Base-by-base conservation (phyloP, 2,888 invertebrate genomes). In the Exocentrus adspersus region DNA sequence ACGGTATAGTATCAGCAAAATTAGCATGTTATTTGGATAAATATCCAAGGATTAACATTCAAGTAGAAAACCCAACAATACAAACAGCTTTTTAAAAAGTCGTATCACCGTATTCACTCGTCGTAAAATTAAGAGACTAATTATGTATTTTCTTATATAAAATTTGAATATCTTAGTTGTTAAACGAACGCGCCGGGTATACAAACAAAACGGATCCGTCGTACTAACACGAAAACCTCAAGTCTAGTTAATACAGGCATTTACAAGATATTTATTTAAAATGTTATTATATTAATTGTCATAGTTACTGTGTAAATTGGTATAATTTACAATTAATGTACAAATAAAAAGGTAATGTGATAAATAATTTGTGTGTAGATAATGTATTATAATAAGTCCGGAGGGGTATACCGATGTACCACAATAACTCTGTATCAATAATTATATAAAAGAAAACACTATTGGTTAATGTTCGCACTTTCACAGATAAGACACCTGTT, bases 41-140 rank as follows among this genome's bases (percentile, higher is more conserved):
- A 64, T 67, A n/a, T n/a, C n/a, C 65, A 65, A 59, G 51, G 60
- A 64, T 60, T 67, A 71, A 72, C 69, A 72, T 72, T 72, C 72
- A 72, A 70, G 72, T 72, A 73, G 70, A 74, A 74, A 74, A 73
- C 69, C 70, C 72, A 72, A 74, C 72, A 68, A 68, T 71, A 73
- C 72, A 71, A 72, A 72, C 60, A 69, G 69, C 65, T 66, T 65
- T 60, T 69, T 67, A 62, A 64, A 67, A 70, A 72, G 69, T 70
- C 69, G 67, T 74, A 73, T 72, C 74, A 74, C 74, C 72, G 67
- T 64, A 67, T 63, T 67, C 69, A 72, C 68, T 73, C 69, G 62
- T 67, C 67, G 51, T 46, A 46, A 60, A 60, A 43, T 28, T 52
- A 54, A 54, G 10, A n/a, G 54, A 54, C 54, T 54, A 54, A 54